Evolutionary conservation across 2,797 vertebrate genomes (phyloP).

Genomic region (Thripadectes ignobilis): DNA sequence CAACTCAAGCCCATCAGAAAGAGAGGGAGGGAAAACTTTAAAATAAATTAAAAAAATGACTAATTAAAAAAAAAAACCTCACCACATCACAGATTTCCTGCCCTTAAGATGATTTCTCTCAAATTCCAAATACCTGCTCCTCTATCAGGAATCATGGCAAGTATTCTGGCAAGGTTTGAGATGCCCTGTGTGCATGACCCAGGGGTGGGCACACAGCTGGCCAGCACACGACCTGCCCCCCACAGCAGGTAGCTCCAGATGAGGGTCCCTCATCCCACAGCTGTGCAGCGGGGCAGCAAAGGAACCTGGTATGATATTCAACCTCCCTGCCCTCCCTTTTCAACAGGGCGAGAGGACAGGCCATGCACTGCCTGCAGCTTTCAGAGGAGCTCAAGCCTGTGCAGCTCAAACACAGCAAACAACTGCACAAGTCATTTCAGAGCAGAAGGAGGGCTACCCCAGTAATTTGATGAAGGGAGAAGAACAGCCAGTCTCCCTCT

Average conservation of each 20-base stretch:
- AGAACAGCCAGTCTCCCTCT: neutral
- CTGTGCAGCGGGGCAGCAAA: neutral
- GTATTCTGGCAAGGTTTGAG: neutral
- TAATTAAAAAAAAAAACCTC: neutral
- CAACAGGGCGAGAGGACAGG: neutral
- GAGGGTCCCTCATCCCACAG: neutral
- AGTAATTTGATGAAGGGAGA: neutral
- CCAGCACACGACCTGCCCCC: neutral
- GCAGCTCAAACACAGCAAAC: neutral
- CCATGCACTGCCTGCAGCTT: neutral
- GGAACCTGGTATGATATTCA: neutral
- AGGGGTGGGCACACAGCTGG: neutral
- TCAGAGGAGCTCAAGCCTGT: neutral
- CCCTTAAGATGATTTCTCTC: neutral
- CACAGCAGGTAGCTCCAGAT: neutral
- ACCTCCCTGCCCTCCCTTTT: neutral
- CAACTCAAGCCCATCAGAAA: neutral
- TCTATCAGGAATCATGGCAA: neutral
- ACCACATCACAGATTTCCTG: neutral
- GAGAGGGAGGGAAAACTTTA: accelerated
- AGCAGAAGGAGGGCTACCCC: neutral
- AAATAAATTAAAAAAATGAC: neutral
- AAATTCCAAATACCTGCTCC: neutral
- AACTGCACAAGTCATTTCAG: neutral
- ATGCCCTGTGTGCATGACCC: neutral